Conservation (phyloP, 1,140 invertebrate genomes). For the honey bee (Apis mellifera) region DNA sequence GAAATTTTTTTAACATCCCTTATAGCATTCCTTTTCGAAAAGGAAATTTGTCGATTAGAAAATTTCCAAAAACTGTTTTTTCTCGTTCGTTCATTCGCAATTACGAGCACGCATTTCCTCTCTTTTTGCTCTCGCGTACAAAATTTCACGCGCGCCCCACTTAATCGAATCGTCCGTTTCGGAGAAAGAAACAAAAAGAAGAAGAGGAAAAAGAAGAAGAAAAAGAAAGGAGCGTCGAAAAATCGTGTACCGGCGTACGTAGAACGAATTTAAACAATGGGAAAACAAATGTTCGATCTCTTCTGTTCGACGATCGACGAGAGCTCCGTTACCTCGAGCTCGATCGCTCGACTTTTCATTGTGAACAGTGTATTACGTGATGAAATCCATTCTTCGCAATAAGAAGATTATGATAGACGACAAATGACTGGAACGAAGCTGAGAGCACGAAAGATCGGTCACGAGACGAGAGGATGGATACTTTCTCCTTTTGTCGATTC, state of each 20-base stretch:
- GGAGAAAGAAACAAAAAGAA: too few species aligned
- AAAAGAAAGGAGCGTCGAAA: conserved; percentile 2
- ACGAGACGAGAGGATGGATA: conserved; percentile 18
- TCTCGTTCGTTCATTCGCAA: too few species aligned
- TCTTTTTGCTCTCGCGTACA: neutral
- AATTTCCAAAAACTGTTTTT: too few species aligned
- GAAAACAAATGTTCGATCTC: conserved; percentile 1
- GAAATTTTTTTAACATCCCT: too few species aligned
- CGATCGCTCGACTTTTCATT: neutral
- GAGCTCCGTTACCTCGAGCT: neutral
- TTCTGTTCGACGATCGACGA: neutral
- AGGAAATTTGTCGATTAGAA: too few species aligned
- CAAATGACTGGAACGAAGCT: neutral
- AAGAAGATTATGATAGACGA: conserved; percentile 23
- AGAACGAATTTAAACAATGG: neutral
- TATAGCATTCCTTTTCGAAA: too few species aligned
- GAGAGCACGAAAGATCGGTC: conserved; percentile 9
- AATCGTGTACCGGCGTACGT: conserved; percentile 14
- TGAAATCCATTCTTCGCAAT: neutral
- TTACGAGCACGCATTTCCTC: too few species aligned
- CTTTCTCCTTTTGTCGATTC: conserved; percentile 44
- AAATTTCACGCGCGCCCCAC: conserved; percentile 20
- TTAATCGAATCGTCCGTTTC: neutral
- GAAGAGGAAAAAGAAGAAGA: too few species aligned
- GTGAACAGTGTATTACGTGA: neutral